Evolutionary conservation across 2,797 vertebrate genomes (phyloP).

Genomic region (Micromesistius poutassou): DNA sequence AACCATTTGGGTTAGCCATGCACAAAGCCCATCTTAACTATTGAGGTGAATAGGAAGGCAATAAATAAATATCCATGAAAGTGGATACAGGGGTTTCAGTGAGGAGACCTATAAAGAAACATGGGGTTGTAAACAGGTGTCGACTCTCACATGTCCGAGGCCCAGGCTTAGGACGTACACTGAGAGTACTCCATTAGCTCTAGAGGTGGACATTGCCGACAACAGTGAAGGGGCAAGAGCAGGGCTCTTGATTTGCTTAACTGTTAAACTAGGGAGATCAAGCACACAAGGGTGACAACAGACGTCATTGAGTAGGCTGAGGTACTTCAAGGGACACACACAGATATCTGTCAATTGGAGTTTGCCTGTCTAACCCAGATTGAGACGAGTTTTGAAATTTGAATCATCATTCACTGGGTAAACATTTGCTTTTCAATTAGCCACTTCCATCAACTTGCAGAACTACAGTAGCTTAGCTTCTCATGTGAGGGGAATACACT

Average conservation of each 20-base stretch:
- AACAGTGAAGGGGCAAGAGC: too few relatives aligned
- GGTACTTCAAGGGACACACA: neutral
- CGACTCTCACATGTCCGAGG: neutral
- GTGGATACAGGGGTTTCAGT: slow-evolving; percentile 25
- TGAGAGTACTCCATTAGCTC: neutral
- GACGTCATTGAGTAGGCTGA: slow-evolving; percentile 22
- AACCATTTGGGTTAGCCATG: slow-evolving; percentile 7
- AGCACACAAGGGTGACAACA: slow-evolving; percentile 8
- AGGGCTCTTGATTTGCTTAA: slow-evolving; percentile 10
- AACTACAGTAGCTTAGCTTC: too few relatives aligned
- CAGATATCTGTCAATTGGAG: too few relatives aligned
- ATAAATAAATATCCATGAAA: slow-evolving; percentile 12
- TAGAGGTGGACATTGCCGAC: too few relatives aligned
- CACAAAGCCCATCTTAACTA: neutral
- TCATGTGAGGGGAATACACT: too few relatives aligned
- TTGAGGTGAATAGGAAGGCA: neutral
- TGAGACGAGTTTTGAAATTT: too few relatives aligned
- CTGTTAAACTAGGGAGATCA: slow-evolving; percentile 1
- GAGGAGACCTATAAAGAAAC: slow-evolving; percentile 19
- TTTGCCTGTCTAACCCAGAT: too few relatives aligned
- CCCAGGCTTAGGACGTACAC: slow-evolving; percentile 16
- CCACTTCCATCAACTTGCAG: too few relatives aligned
- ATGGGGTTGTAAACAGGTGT: neutral
- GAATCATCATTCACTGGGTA: too few relatives aligned
- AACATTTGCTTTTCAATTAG: too few relatives aligned